A percentile compares a stretch with the other conserved stretches of the same genome.
These are phyloP conservation scores for Nothura maculosa DNA, from an alignment of 2,797 vertebrate species.

Conservation along the genomic window DNA sequence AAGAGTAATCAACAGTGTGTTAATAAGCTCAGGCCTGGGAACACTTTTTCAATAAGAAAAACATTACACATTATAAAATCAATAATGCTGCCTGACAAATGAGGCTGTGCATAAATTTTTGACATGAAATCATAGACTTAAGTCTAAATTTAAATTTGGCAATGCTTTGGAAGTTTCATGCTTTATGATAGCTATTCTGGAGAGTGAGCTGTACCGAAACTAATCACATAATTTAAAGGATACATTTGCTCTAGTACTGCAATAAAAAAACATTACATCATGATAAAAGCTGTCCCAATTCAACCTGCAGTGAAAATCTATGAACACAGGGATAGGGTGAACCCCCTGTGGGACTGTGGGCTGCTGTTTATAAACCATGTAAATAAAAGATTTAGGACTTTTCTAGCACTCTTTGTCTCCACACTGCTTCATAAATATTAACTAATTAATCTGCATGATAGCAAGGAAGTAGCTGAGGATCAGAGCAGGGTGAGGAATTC, in stretches of 20 bases:
- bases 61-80: slow-evolving; percentile 76
- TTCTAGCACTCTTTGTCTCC: slow-evolving; percentile 24
- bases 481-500: background rate
- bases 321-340: slow-evolving; percentile 14
- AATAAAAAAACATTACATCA: slow-evolving; percentile 64
- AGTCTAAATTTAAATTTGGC: slow-evolving; percentile 73
- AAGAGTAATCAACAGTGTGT: slow-evolving; percentile 75
- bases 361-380: slow-evolving; percentile 53
- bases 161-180: slow-evolving; percentile 54
- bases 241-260: slow-evolving; percentile 39
- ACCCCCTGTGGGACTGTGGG: background rate
- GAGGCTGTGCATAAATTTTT: slow-evolving; percentile 68
- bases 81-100: slow-evolving; percentile 76
- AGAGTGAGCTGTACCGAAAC: slow-evolving; percentile 53
- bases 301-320: slow-evolving; percentile 48
- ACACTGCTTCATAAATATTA: slow-evolving; percentile 58
- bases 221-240: slow-evolving; percentile 72
- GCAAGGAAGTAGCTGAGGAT: background rate
- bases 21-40: slow-evolving; percentile 73
- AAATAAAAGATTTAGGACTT: slow-evolving; percentile 64
- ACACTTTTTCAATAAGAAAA: slow-evolving; percentile 73
- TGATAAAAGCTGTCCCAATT: slow-evolving; percentile 52
- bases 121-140: slow-evolving; percentile 62
- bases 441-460: slow-evolving; percentile 68
- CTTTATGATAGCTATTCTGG: slow-evolving; percentile 63